These are phyloP conservation scores for Eurytoma californica DNA, from an alignment of 2,888 invertebrate species.

Conservation along the genomic window DNA sequence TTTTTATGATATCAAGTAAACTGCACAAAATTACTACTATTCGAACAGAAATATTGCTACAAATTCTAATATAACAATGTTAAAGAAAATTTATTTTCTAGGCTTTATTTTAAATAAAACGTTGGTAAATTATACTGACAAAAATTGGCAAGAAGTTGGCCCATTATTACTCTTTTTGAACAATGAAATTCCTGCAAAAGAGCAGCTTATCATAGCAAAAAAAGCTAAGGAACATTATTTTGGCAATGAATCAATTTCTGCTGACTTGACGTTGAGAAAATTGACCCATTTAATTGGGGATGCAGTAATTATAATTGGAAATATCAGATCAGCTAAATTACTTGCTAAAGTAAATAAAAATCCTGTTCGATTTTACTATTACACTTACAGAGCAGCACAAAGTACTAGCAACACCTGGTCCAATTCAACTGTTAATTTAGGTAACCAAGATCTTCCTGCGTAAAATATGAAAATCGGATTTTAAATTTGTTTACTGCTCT, in stretches of 20 bases:
- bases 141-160: conserved; percentile 26
- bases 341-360: conserved; percentile 12
- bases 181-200: conserved; percentile 76
- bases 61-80: background rate
- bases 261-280: background rate
- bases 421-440: conserved; percentile 3
- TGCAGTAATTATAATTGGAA: background rate
- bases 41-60: background rate
- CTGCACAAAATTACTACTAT: conserved; percentile 11
- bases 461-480: background rate
- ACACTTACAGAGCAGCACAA: conserved; percentile 33
- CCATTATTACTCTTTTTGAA: conserved; percentile 78
- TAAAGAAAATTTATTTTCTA: conserved; percentile 60
- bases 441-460: background rate
- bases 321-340: conserved; percentile 16
- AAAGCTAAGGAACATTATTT: conserved; percentile 24
- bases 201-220: conserved; percentile 74
- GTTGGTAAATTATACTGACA: background rate
- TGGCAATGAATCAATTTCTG: background rate
- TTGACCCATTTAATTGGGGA: conserved; percentile 22
- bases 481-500: background rate
- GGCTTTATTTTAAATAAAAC: conserved; percentile 13
- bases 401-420: conserved; percentile 10
- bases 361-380: conserved; percentile 29
- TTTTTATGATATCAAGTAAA: conserved; percentile 77